Evolutionary conservation across 2,797 vertebrate genomes (phyloP).

Genomic region (Myotis myotis): DNA sequence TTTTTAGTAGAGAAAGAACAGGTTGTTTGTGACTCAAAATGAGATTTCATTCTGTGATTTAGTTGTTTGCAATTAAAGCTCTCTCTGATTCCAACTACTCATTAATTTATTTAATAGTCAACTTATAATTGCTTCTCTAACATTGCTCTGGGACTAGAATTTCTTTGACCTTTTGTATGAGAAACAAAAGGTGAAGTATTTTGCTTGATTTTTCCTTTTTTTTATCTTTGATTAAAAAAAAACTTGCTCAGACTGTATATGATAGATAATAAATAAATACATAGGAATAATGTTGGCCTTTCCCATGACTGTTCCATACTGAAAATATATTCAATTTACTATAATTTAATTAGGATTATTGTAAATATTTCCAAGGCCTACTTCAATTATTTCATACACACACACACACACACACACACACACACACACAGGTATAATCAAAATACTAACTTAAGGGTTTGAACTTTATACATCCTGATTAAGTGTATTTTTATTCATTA

Average conservation of each 20-base stretch:
- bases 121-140: background rate
- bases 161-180: background rate
- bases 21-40: background rate
- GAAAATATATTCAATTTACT: background rate
- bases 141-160: background rate
- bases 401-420: background rate
- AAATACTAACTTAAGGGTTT: background rate
- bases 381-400: background rate
- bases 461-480: background rate
- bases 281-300: background rate
- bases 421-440: background rate
- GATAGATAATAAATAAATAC: background rate
- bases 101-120: constrained; percentile 44
- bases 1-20: background rate
- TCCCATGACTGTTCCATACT: background rate
- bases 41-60: background rate
- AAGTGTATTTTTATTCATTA: background rate
- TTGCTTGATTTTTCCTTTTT: background rate
- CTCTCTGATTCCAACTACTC: background rate
- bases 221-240: background rate
- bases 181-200: constrained; percentile 29
- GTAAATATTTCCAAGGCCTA: background rate
- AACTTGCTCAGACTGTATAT: background rate
- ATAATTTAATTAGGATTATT: background rate
- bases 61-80: background rate